These are phyloP conservation scores for Eupithecia dodoneata DNA, from an alignment of 2,888 invertebrate genomes.

Conservation along the genomic window DNA sequence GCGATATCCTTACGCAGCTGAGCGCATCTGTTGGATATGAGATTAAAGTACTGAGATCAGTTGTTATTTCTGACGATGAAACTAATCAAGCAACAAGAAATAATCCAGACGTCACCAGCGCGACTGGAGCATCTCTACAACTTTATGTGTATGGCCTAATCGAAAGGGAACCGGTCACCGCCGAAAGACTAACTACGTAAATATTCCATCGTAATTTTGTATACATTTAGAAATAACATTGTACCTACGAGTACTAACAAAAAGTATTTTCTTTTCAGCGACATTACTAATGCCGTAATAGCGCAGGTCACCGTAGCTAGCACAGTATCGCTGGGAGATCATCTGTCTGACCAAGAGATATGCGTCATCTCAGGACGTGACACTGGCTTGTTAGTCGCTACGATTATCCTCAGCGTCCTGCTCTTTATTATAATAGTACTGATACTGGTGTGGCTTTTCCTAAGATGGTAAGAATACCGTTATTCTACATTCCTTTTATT, in stretches of 20 bases:
- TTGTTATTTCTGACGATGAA: slow-evolving; percentile 63
- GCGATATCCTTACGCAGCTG: slow-evolving; percentile 58
- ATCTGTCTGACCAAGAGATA: slow-evolving; percentile 66
- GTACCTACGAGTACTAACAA: neutral
- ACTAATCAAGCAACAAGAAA: slow-evolving; percentile 48
- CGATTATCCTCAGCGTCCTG: slow-evolving; percentile 71
- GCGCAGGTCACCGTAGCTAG: slow-evolving; percentile 59
- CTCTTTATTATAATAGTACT: slow-evolving; percentile 68
- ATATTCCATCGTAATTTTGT: slow-evolving; percentile 28
- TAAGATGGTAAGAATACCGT: slow-evolving; percentile 70
- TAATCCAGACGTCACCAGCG: slow-evolving; percentile 46
- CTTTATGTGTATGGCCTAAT: slow-evolving; percentile 72
- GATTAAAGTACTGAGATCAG: slow-evolving; percentile 70
- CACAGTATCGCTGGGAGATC: slow-evolving; percentile 70
- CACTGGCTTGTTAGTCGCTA: slow-evolving; percentile 69
- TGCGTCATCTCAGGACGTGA: slow-evolving; percentile 61
- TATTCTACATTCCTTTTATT: slow-evolving; percentile 50
- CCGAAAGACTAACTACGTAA: slow-evolving; percentile 64
- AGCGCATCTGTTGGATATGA: slow-evolving; percentile 67
- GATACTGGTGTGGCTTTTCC: slow-evolving; percentile 65
- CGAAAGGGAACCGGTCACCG: slow-evolving; percentile 64
- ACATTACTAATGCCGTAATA: slow-evolving; percentile 61
- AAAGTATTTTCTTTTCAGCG: slow-evolving; percentile 59
- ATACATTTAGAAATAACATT: neutral
- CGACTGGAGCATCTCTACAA: slow-evolving; percentile 60